Percentiles rank a stretch among this genome's conserved stretches.
Conservation (phyloP, 1,140 invertebrate genomes). For the Euura saliciscinereae region DNA sequence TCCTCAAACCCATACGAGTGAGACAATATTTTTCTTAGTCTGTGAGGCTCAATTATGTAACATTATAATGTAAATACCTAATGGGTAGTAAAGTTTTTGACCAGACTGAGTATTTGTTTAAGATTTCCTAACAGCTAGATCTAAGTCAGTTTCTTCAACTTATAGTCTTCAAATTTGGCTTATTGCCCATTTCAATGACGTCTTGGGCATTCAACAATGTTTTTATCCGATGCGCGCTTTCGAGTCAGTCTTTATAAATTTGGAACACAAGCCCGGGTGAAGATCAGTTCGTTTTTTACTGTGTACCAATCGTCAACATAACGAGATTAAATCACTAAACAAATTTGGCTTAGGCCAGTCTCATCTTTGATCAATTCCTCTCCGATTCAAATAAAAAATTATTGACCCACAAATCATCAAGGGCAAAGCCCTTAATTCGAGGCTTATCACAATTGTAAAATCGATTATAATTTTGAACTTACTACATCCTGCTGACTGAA, state of each 20-base stretch:
- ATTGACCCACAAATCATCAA: neutral
- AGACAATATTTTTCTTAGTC: too few relatives aligned
- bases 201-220: constrained; percentile 24
- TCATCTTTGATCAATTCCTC: neutral
- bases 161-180: constrained; percentile 12
- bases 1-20: too few relatives aligned
- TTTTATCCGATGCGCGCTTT: constrained; percentile 16
- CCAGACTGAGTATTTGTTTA: neutral
- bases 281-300: constrained; percentile 1
- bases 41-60: too few relatives aligned
- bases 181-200: constrained; percentile 26
- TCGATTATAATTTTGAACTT: neutral
- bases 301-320: neutral
- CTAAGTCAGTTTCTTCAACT: neutral
- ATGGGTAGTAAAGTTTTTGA: too few relatives aligned
- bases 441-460: neutral
- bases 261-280: constrained; percentile 13
- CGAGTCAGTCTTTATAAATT: constrained; percentile 31
- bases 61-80: too few relatives aligned
- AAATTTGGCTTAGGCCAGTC: neutral
- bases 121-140: neutral
- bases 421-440: neutral
- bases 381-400: neutral
- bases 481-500: neutral
- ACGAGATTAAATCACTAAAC: neutral